Conservation (phyloP, 1,140 invertebrate species). For the Glomeris maerens region DNA sequence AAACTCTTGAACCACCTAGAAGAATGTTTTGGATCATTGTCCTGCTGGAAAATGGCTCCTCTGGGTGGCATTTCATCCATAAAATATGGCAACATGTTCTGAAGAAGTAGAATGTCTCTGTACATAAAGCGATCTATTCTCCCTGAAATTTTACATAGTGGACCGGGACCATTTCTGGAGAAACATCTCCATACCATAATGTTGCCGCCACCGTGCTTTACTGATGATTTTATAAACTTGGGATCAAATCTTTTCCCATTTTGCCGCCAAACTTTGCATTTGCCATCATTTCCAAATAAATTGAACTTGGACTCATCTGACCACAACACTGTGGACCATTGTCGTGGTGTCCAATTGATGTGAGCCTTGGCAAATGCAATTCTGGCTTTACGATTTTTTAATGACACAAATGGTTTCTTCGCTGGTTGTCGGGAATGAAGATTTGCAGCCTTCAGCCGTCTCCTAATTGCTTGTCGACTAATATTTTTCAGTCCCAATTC, state of each 20-base stretch:
- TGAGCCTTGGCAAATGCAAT: not conserved
- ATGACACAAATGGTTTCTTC: too few relatives aligned
- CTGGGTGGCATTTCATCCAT: not conserved
- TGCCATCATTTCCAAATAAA: not conserved
- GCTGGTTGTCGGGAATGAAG: too few relatives aligned
- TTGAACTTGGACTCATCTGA: too few relatives aligned
- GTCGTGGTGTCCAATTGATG: not conserved
- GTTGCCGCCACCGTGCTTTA: too few relatives aligned
- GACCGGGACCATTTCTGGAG: not conserved
- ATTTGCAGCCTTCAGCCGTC: too few relatives aligned
- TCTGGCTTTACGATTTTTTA: not conserved
- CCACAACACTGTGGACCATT: too few relatives aligned
- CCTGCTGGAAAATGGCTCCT: slow-evolving; percentile 1
- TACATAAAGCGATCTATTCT: not conserved
- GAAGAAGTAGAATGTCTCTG: not conserved
- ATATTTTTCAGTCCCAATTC: not conserved
- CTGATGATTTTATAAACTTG: too few relatives aligned
- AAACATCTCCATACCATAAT: too few relatives aligned
- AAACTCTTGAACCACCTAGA: too few relatives aligned
- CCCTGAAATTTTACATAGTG: not conserved
- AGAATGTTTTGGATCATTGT: slow-evolving; percentile 1
- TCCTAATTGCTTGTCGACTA: not conserved
- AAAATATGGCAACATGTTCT: slow-evolving; percentile 1
- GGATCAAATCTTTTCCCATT: not conserved
- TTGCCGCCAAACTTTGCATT: too few relatives aligned